Evolutionary conservation across 2,888 invertebrate species (phyloP).

Genomic region (Dexiosoma caninum): DNA sequence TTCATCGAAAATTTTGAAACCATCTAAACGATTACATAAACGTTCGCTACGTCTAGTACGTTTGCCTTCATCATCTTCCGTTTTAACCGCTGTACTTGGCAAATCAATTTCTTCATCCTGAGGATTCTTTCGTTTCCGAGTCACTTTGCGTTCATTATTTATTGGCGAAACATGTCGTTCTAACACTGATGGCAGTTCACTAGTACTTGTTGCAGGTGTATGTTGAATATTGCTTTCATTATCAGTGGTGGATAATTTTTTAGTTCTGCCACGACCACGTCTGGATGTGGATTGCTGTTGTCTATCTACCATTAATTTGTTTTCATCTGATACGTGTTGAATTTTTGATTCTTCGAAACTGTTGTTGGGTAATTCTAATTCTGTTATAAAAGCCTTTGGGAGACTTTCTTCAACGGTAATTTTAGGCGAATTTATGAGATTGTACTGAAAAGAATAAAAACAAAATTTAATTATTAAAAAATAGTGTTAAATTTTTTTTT

Average conservation of each 20-base stretch:
- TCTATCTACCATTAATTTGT: slow-evolving; percentile 7
- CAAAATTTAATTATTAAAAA: no score
- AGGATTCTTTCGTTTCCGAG: slow-evolving; percentile 68
- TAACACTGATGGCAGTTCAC: background rate
- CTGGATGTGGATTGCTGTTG: slow-evolving; percentile 39
- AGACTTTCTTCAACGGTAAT: background rate
- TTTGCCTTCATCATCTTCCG: slow-evolving; percentile 67
- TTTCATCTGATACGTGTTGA: background rate
- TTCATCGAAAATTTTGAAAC: slow-evolving; percentile 66
- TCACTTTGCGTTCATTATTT: slow-evolving; percentile 66
- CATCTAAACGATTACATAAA: slow-evolving; percentile 73
- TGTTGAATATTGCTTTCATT: slow-evolving; percentile 1
- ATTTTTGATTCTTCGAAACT: background rate
- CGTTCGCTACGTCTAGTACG: slow-evolving; percentile 74
- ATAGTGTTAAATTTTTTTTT: background rate
- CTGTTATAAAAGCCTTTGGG: background rate
- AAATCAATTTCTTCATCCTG: slow-evolving; percentile 65
- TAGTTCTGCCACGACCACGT: slow-evolving; percentile 68
- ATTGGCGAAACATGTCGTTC: slow-evolving; percentile 42
- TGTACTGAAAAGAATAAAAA: background rate
- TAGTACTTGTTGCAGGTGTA: background rate
- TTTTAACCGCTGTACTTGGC: background rate
- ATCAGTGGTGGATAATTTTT: slow-evolving; percentile 60
- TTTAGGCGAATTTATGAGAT: background rate
- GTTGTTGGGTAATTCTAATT: background rate